Evolutionary conservation across 2,888 invertebrate species (phyloP).

Genomic region (Resseliella maxima): DNA sequence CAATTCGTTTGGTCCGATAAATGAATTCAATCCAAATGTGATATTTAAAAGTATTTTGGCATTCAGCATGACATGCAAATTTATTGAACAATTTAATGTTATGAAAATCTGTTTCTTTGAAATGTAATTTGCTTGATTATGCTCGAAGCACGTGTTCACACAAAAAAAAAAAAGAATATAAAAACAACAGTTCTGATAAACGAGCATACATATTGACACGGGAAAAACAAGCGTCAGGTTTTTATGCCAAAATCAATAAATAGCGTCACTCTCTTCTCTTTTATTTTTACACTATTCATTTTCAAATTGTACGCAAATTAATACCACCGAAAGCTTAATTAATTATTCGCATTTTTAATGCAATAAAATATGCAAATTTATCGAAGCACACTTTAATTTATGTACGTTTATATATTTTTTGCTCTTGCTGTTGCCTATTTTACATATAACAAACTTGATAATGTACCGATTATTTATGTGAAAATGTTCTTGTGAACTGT

Average conservation of each 20-base stretch:
- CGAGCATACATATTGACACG: not conserved
- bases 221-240: not conserved
- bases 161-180: not conserved
- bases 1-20: not conserved
- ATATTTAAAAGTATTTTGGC: not conserved
- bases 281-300: conserved; percentile 11
- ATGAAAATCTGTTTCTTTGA: not conserved
- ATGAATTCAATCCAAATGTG: not conserved
- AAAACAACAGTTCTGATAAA: too few relatives aligned
- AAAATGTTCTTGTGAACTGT: not conserved
- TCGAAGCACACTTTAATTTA: not conserved
- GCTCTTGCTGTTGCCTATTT: not conserved
- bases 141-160: not conserved
- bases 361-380: conserved; percentile 31
- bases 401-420: not conserved
- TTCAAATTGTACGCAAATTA: conserved; percentile 13
- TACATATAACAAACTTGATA: not conserved
- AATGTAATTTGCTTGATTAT: conserved; percentile 32
- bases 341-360: conserved; percentile 40
- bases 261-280: not conserved
- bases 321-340: conserved; percentile 23
- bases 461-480: not conserved
- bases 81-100: not conserved
- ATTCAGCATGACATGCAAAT: not conserved
- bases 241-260: not conserved